Percentiles rank a stretch among this genome's conserved stretches.
phyloP scores from a whole-genome alignment of 2,113 vertebrate genomes.

The Drymodes brunneopygia region DNA sequence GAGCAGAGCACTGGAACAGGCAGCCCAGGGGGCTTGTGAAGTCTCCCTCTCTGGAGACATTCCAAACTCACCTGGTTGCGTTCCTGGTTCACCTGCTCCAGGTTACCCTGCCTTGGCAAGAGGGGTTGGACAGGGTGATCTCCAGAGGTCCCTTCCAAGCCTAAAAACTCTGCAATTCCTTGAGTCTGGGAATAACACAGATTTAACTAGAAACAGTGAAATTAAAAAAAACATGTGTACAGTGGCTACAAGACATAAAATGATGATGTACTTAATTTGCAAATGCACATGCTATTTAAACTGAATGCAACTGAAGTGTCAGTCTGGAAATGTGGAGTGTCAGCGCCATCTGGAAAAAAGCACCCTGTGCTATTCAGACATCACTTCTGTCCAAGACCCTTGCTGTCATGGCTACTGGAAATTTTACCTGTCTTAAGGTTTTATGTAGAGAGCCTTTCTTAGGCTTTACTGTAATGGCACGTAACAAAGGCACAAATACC shows the following conservation, averaged over 20 bases:
- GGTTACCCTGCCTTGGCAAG: background rate
- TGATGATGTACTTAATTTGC: background rate
- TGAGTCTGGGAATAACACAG: background rate
- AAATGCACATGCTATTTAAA: background rate
- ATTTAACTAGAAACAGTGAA: background rate
- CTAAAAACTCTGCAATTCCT: background rate
- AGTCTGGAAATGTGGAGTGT: background rate
- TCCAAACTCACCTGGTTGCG: fast-evolving
- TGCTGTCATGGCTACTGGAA: background rate
- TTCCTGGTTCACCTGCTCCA: background rate
- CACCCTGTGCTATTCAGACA: background rate
- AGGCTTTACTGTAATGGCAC: background rate
- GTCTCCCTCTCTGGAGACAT: background rate
- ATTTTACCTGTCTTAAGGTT: background rate
- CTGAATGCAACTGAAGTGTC: background rate
- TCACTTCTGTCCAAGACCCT: background rate
- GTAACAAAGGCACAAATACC: background rate
- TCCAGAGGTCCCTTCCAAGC: background rate
- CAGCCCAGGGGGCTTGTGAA: background rate
- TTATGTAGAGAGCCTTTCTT: background rate
- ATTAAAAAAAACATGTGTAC: background rate
- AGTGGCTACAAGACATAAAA: background rate
- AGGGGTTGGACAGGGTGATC: background rate
- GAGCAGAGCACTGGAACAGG: background rate
- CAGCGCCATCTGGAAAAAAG: background rate